phyloP scores from a whole-genome alignment of 2,888 invertebrate species.

The Xestobium rufovillosum region DNA sequence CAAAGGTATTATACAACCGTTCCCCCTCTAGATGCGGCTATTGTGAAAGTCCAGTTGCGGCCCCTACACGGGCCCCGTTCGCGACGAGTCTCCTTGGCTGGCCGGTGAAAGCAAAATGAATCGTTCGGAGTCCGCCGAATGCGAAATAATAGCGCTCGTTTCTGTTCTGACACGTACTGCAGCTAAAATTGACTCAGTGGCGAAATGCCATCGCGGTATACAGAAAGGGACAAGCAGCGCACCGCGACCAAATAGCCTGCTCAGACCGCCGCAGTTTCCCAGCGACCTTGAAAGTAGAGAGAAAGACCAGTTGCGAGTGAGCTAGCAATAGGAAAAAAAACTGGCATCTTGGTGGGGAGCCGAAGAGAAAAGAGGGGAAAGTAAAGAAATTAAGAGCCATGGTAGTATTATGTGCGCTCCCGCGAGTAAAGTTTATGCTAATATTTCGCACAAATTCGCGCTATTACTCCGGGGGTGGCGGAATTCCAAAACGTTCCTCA shows the following conservation, averaged over 20 bases:
- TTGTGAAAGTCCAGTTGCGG: constrained; percentile 43
- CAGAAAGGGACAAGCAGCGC: too few species aligned
- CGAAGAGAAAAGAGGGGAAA: constrained; percentile 44
- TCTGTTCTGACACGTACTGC: constrained; percentile 18
- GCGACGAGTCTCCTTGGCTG: constrained; percentile 42
- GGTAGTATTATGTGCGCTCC: constrained; percentile 41
- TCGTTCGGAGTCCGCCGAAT: constrained; percentile 29
- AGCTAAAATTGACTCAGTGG: constrained; percentile 36
- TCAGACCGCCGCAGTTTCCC: constrained; percentile 19
- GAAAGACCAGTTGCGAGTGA: constrained; percentile 41
- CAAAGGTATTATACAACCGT: constrained; percentile 43
- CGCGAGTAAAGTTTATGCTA: constrained; percentile 36
- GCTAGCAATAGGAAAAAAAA: constrained; percentile 41
- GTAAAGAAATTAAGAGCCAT: constrained; percentile 45
- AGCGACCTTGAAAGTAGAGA: constrained; percentile 42
- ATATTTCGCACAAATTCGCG: constrained; percentile 33
- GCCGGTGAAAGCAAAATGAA: constrained; percentile 42
- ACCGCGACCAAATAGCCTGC: too few species aligned
- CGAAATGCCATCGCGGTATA: constrained; percentile 29
- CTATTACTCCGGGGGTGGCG: constrained; percentile 28
- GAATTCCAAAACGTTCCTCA: constrained; percentile 8
- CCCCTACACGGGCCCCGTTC: constrained; percentile 40
- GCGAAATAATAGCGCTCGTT: constrained; percentile 30
- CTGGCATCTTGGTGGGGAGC: constrained; percentile 32
- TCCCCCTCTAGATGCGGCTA: constrained; percentile 36